phyloP scores from a whole-genome alignment of 2,797 vertebrate species.

The Periparus ater region DNA sequence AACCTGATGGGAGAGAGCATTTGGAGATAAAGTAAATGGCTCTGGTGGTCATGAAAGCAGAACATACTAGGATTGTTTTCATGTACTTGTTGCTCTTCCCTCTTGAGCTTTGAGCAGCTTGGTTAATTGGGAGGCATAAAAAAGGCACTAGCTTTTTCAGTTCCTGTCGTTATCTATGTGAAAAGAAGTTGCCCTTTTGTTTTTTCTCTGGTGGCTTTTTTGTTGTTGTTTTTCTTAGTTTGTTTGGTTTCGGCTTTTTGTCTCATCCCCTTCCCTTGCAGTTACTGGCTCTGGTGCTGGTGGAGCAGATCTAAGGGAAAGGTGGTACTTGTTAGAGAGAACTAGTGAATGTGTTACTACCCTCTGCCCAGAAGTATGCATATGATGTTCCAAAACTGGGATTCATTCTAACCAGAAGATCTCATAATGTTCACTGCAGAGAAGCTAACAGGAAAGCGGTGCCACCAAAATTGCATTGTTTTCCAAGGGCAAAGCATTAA shows the following conservation, averaged over 20 bases:
- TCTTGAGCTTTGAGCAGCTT: not conserved
- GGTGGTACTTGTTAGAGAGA: not conserved
- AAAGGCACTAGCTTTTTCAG: not conserved
- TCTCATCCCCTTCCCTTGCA: not conserved
- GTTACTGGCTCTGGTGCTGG: not conserved
- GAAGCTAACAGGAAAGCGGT: not conserved
- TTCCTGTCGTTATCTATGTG: not conserved
- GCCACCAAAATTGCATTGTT: not conserved
- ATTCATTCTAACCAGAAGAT: not conserved
- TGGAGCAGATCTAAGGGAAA: not conserved
- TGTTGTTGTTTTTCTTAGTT: not conserved
- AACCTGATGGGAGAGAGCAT: not conserved
- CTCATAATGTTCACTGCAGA: accelerated
- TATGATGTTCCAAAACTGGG: not conserved
- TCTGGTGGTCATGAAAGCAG: not conserved
- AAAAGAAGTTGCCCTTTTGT: not conserved
- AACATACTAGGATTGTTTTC: not conserved
- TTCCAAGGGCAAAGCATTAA: not conserved
- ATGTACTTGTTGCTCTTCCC: not conserved
- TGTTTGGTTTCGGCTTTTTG: not conserved
- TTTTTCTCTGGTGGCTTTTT: not conserved
- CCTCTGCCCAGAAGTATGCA: not conserved
- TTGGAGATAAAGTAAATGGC: not conserved
- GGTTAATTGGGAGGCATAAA: not conserved
- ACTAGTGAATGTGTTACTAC: not conserved